phyloP scores from a whole-genome alignment of 1,140 invertebrate species.

The Parasteatoda tepidariorum region DNA sequence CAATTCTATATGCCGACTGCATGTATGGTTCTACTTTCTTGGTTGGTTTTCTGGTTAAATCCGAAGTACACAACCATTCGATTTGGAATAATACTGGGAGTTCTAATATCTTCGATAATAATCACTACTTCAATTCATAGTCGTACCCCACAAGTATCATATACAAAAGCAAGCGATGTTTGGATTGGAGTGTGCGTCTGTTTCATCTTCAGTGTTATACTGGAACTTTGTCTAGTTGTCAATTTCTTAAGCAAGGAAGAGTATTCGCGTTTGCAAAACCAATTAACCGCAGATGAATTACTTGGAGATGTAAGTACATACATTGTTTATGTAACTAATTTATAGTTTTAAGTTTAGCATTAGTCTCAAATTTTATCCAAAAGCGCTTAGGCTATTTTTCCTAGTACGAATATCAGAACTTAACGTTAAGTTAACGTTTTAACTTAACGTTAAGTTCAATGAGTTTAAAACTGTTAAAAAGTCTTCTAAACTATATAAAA shows the following conservation, averaged over 20 bases:
- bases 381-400: no score
- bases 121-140: slow-evolving; percentile 91
- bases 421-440: no score
- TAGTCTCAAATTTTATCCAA: no score
- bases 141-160: slow-evolving; percentile 77
- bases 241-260: slow-evolving; percentile 26
- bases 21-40: slow-evolving; percentile 66
- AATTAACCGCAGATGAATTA: not conserved
- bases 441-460: no score
- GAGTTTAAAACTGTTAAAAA: no score
- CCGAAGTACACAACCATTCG: slow-evolving; percentile 87
- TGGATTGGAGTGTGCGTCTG: slow-evolving; percentile 67
- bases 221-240: slow-evolving; percentile 68
- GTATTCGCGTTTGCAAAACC: not conserved
- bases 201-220: slow-evolving; percentile 66
- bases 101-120: slow-evolving; percentile 86
- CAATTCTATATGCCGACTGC: slow-evolving; percentile 40
- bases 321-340: not conserved
- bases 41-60: slow-evolving; percentile 87
- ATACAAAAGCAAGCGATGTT: slow-evolving; percentile 67
- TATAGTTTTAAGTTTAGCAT: no score
- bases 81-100: slow-evolving; percentile 90
- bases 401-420: no score
- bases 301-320: not conserved
- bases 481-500: no score